A percentile compares a stretch with the other conserved stretches of the same genome.
phyloP scores from a whole-genome alignment of 2,113 vertebrate species.

The Ia io region DNA sequence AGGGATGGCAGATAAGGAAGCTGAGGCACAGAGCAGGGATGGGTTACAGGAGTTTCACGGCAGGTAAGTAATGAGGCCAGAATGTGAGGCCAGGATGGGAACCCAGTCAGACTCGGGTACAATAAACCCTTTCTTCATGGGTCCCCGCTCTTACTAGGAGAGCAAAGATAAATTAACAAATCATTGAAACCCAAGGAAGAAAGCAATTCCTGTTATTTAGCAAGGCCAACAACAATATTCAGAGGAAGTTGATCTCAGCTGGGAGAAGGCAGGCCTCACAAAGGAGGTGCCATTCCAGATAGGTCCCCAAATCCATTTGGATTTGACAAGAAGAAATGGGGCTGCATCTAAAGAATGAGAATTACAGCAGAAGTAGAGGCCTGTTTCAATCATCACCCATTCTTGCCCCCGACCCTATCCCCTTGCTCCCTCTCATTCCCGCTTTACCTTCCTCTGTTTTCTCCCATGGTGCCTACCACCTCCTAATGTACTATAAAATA shows the following conservation, averaged over 20 bases:
- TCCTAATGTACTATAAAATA: neutral
- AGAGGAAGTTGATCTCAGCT: neutral
- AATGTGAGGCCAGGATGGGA: neutral
- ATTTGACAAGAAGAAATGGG: neutral
- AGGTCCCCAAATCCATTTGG: neutral
- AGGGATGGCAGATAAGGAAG: neutral
- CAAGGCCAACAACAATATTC: neutral
- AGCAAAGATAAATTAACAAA: neutral
- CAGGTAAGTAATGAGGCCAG: neutral
- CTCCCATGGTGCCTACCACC: neutral
- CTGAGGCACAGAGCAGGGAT: too few relatives aligned
- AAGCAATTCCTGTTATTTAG: neutral
- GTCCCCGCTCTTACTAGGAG: neutral
- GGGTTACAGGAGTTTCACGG: neutral
- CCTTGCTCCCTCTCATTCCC: neutral
- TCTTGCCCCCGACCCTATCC: rapidly evolving
- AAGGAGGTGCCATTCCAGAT: neutral
- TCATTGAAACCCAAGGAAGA: neutral
- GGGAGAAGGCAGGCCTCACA: neutral
- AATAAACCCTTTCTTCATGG: neutral
- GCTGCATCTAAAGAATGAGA: neutral
- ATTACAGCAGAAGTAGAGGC: neutral
- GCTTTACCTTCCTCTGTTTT: neutral
- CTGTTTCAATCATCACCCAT: neutral
- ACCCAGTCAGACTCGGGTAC: neutral